Percentiles rank a stretch among this genome's conserved stretches.
phyloP scores from a whole-genome alignment of 2,113 vertebrate species.

The Calyptomena viridis region DNA sequence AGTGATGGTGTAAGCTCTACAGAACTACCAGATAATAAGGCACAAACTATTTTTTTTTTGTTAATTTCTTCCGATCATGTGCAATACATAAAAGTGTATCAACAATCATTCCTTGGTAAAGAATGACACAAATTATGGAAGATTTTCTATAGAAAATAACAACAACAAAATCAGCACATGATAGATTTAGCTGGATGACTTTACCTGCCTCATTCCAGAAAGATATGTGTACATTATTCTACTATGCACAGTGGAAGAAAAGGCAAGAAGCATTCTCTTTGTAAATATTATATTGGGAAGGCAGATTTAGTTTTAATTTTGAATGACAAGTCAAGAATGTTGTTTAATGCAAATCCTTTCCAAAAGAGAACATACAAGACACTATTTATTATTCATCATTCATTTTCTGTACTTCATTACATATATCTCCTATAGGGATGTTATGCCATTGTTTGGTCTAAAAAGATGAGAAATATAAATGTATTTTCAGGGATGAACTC shows the following conservation, averaged over 20 bases:
- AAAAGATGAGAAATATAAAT: conserved; percentile 14
- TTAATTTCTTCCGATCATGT: neutral
- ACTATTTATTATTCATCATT: conserved; percentile 55
- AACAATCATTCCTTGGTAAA: neutral
- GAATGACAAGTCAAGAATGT: conserved; percentile 50
- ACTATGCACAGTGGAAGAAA: neutral
- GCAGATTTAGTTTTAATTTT: conserved; percentile 61
- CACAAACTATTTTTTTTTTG: neutral
- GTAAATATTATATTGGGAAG: conserved; percentile 59
- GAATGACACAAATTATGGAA: conserved; percentile 3
- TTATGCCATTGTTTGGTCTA: neutral
- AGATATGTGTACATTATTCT: neutral
- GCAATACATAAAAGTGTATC: neutral
- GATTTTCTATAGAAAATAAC: neutral
- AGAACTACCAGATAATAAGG: neutral
- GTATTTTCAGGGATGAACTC: neutral
- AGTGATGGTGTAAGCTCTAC: neutral
- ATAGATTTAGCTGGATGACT: neutral
- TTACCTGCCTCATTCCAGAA: neutral
- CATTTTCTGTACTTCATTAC: conserved; percentile 29
- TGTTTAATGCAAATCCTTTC: conserved; percentile 52
- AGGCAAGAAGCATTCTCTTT: conserved; percentile 28
- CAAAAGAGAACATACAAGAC: conserved; percentile 31
- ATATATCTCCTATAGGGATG: conserved; percentile 2
- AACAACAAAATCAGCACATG: neutral